A percentile compares a stretch with the other conserved stretches of the same genome.
Evolutionary conservation across 2,113 vertebrate species (phyloP).

Genomic region (Arvicanthis niloticus): DNA sequence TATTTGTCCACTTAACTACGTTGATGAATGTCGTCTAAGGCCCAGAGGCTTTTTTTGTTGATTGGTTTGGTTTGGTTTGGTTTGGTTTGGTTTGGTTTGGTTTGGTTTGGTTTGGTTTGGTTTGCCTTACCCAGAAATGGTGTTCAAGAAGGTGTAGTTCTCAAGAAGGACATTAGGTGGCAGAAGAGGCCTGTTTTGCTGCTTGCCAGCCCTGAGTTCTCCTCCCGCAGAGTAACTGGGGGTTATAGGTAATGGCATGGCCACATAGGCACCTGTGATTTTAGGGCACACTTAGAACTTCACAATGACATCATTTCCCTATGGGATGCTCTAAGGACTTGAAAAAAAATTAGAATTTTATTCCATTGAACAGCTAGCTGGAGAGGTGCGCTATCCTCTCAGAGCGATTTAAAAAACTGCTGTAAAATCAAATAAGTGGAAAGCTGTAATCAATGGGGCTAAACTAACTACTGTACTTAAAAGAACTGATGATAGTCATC

Average conservation of each 20-base stretch:
- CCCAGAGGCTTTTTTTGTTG: neutral
- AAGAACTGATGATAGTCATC: neutral
- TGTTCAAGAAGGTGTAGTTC: constrained; percentile 32
- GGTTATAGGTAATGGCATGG: neutral
- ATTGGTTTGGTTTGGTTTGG: neutral
- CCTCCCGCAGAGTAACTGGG: neutral
- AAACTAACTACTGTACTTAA: constrained; percentile 40
- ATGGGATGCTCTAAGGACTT: neutral
- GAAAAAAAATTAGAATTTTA: constrained; percentile 35
- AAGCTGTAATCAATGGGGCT: neutral
- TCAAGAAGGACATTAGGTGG: constrained; percentile 49
- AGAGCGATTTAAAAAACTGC: neutral
- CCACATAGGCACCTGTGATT: neutral
- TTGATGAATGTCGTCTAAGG: neutral
- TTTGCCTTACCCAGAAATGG: neutral
- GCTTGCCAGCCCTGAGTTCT: neutral
- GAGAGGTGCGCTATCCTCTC: neutral
- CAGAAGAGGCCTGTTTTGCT: neutral
- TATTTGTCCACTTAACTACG: neutral
- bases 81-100: too few species aligned
- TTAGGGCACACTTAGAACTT: neutral
- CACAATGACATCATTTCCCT: neutral
- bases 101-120: neutral
- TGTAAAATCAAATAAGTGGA: constrained; percentile 51
- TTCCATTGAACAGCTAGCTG: neutral